A percentile compares a stretch with the other conserved stretches of the same genome.
phyloP scores from a whole-genome alignment of 2,797 vertebrate genomes.

The Carduelis carduelis region DNA sequence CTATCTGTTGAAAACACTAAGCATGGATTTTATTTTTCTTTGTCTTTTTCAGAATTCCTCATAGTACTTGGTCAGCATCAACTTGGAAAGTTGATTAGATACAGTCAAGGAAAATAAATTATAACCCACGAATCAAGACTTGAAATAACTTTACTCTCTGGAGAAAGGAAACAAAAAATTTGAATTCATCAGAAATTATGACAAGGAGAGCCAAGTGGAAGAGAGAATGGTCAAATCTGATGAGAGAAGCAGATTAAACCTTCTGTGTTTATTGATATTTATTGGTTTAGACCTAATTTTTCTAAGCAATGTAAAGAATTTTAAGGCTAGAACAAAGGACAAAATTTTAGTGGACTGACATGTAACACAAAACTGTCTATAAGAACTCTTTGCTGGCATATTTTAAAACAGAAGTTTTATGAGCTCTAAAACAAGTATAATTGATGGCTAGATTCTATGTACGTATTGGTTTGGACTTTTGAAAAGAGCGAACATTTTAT shows the following conservation, averaged over 20 bases:
- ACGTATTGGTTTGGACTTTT: not conserved
- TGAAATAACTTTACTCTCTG: not conserved
- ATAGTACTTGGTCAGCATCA: not conserved
- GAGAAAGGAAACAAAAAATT: not conserved
- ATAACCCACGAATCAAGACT: not conserved
- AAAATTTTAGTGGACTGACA: not conserved
- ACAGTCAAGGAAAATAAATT: not conserved
- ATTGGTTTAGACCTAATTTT: not conserved
- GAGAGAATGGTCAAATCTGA: not conserved
- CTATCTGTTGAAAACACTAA: not conserved
- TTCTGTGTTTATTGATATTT: not conserved
- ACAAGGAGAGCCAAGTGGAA: not conserved
- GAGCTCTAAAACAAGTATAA: not conserved
- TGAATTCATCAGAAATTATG: not conserved
- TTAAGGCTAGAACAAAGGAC: not conserved
- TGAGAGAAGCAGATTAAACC: not conserved
- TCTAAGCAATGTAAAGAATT: not conserved
- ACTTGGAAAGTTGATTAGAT: not conserved
- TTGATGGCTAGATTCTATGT: conserved; percentile 12
- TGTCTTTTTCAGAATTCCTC: not conserved
- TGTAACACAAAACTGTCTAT: not conserved
- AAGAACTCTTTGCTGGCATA: not conserved
- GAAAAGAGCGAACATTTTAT: conserved; percentile 30
- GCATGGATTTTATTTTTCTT: not conserved
- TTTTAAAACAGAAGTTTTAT: conserved; percentile 8